These are phyloP conservation scores for Mionectes macconnelli DNA, from an alignment of 2,113 vertebrate genomes.

Conservation along the genomic window DNA sequence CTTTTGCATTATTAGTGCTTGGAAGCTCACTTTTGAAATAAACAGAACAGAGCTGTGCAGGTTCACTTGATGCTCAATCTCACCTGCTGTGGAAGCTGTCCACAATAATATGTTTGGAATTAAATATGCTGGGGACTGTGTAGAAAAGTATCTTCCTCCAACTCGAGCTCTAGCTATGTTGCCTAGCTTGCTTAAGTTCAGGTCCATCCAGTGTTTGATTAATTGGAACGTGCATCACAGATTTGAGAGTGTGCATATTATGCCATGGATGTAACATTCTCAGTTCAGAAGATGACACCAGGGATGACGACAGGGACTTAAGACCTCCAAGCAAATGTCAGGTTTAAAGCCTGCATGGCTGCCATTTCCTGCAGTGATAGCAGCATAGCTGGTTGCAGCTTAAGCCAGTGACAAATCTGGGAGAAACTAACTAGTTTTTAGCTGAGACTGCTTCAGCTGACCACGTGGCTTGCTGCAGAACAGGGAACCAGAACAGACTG, in stretches of 20 bases:
- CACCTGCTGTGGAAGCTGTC: background rate
- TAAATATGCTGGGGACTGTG: background rate
- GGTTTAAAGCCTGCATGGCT: background rate
- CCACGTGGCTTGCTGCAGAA: fast-evolving
- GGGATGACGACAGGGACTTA: background rate
- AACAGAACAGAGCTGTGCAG: background rate
- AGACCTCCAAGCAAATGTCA: background rate
- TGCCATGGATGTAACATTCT: background rate
- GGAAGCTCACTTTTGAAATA: background rate
- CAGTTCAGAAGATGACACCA: background rate
- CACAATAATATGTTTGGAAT: background rate
- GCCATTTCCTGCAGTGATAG: background rate
- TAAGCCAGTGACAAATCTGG: background rate
- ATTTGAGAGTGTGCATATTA: background rate
- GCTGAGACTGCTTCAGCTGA: background rate
- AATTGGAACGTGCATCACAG: background rate
- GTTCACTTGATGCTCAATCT: background rate
- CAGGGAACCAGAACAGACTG: background rate
- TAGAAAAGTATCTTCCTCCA: background rate
- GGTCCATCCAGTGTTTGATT: background rate
- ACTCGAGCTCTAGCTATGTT: background rate
- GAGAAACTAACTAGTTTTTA: background rate
- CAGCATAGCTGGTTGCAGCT: background rate
- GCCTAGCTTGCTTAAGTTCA: background rate
- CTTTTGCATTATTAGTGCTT: background rate